A percentile compares a stretch with the other conserved stretches of the same genome.
Evolutionary conservation across 2,888 invertebrate genomes (phyloP).

Genomic region (Oscheius sp.): DNA sequence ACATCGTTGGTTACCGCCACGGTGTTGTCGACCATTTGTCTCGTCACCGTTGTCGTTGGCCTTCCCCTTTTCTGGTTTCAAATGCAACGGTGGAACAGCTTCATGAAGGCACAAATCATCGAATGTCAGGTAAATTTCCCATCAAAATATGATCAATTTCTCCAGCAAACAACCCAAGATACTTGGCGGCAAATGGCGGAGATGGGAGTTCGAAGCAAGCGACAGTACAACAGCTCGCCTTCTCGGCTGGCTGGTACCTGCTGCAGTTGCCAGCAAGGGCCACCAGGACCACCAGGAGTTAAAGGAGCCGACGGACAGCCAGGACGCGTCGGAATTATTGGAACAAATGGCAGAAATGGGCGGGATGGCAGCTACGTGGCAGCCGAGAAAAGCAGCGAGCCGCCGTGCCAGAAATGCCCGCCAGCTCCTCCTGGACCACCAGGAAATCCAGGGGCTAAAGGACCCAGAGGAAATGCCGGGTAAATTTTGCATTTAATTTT

Average conservation of each 20-base stretch:
- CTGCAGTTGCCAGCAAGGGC: slow-evolving; percentile 64
- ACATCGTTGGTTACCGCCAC: slow-evolving; percentile 40
- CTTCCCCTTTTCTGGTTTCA: slow-evolving; percentile 57
- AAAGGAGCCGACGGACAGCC: slow-evolving; percentile 50
- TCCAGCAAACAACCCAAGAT: slow-evolving; percentile 27
- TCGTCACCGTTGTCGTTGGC: slow-evolving; percentile 46
- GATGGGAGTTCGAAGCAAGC: slow-evolving; percentile 40
- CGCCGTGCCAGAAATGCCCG: slow-evolving; percentile 63
- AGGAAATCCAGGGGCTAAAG: slow-evolving; percentile 61
- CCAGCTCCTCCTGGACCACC: slow-evolving; percentile 59
- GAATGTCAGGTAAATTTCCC: slow-evolving; percentile 54
- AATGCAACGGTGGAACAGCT: slow-evolving; percentile 52
- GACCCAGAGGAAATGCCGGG: slow-evolving; percentile 54
- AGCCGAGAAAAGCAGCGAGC: slow-evolving; percentile 42
- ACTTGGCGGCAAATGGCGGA: slow-evolving; percentile 56
- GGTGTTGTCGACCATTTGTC: slow-evolving; percentile 49
- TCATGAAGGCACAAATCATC: slow-evolving; percentile 53
- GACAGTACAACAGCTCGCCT: slow-evolving; percentile 39
- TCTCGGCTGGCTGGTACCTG: slow-evolving; percentile 21
- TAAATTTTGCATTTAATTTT: neutral
- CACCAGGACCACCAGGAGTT: slow-evolving; percentile 53
- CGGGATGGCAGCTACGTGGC: slow-evolving; percentile 53
- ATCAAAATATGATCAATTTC: no score
- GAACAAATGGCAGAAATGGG: slow-evolving; percentile 61
- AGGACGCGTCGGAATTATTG: slow-evolving; percentile 49